A percentile compares a stretch with the other conserved stretches of the same genome.
Conservation (phyloP, 1,140 invertebrate species). For the Chionoecetes opilio region DNA sequence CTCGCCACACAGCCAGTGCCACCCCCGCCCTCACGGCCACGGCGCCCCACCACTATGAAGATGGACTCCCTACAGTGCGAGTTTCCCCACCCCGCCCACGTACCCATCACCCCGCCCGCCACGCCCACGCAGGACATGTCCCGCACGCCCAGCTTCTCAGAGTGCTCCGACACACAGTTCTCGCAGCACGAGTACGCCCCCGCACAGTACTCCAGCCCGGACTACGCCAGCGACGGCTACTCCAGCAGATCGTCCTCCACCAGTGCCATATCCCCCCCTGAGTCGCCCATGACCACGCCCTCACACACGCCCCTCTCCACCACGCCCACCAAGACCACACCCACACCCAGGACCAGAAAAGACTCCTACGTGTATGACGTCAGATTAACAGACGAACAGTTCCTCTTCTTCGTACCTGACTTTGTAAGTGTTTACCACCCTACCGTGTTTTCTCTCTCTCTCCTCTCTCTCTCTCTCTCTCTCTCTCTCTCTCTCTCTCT, state of each 20-base stretch:
- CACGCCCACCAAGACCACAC: constrained; percentile 41
- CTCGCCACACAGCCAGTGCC: background rate
- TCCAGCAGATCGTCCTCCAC: constrained; percentile 58
- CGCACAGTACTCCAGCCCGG: constrained; percentile 1
- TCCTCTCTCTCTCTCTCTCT: constrained; percentile 16
- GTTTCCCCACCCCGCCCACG: constrained; percentile 60
- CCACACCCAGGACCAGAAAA: constrained; percentile 70
- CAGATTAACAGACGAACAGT: constrained; percentile 79
- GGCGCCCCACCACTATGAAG: constrained; percentile 66
- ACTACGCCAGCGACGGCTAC: constrained; percentile 61
- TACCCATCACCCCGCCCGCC: constrained; percentile 75
- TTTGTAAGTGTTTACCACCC: constrained; percentile 69
- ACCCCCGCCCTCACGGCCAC: background rate
- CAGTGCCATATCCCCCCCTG: constrained; percentile 64
- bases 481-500: constrained; percentile 43
- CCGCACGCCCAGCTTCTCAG: constrained; percentile 68
- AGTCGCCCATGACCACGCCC: constrained; percentile 75
- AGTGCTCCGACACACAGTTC: constrained; percentile 46
- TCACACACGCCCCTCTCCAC: constrained; percentile 65
- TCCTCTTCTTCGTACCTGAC: constrained; percentile 81
- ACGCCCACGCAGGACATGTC: constrained; percentile 76
- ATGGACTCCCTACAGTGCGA: constrained; percentile 75
- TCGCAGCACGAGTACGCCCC: constrained; percentile 54
- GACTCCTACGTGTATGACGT: constrained; percentile 81
- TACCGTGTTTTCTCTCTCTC: too few relatives aligned